Percentiles rank a stretch among this genome's conserved stretches.
phyloP scores from a whole-genome alignment of 2,888 invertebrate species.

The Drosophila meridionalis region DNA sequence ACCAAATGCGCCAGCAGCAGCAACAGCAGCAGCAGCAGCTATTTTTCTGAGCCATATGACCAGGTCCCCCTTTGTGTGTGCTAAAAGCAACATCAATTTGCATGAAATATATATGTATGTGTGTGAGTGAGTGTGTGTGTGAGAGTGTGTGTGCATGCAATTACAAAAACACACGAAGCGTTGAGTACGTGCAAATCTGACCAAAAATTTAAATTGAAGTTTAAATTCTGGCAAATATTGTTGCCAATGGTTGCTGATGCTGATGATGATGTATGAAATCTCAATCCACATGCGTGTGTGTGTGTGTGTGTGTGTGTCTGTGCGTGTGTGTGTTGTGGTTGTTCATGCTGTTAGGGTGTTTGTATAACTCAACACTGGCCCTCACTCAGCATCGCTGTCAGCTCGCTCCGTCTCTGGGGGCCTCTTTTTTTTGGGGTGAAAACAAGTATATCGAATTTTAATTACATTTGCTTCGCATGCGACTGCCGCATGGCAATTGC shows the following conservation, averaged over 20 bases:
- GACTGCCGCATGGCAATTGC: slow-evolving; percentile 24
- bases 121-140: slow-evolving; percentile 8
- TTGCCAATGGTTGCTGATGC: slow-evolving; percentile 45
- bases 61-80: slow-evolving; percentile 44
- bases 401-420: slow-evolving; percentile 57
- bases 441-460: slow-evolving; percentile 82
- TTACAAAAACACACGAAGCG: slow-evolving; percentile 74
- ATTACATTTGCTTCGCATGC: slow-evolving; percentile 77
- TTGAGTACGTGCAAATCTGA: slow-evolving; percentile 79
- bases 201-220: slow-evolving; percentile 81
- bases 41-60: slow-evolving; percentile 60
- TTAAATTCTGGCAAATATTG: slow-evolving; percentile 71
- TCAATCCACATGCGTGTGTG: slow-evolving; percentile 30
- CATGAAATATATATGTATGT: slow-evolving; percentile 56
- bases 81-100: slow-evolving; percentile 79
- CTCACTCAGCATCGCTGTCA: slow-evolving; percentile 32
- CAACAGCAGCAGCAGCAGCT: slow-evolving; percentile 34
- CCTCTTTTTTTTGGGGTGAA: slow-evolving; percentile 65
- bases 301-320: slow-evolving; percentile 19
- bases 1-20: slow-evolving; percentile 57
- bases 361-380: slow-evolving; percentile 46
- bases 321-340: slow-evolving; percentile 24
- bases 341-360: slow-evolving; percentile 48
- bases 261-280: slow-evolving; percentile 66
- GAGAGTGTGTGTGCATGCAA: slow-evolving; percentile 62